These are phyloP conservation scores for Coreius guichenoti DNA, from an alignment of 2,797 vertebrate species.

Conservation along the genomic window DNA sequence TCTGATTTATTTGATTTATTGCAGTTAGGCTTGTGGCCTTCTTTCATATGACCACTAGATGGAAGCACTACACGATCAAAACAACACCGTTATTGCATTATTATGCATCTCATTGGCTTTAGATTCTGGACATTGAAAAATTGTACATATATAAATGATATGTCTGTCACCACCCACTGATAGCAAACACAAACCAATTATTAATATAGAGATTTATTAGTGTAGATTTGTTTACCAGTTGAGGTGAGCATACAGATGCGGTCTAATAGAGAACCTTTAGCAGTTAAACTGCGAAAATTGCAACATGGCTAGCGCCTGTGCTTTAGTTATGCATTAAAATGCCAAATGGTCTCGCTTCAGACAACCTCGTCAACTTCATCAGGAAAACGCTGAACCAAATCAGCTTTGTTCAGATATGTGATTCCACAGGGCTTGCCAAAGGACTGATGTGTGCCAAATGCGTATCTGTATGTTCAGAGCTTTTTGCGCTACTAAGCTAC, in stretches of 20 bases:
- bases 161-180: neutral
- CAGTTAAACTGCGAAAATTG: neutral
- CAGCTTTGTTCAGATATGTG: slow-evolving; percentile 49
- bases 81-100: neutral
- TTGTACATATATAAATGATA: no score
- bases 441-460: slow-evolving; percentile 27
- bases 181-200: neutral
- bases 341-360: neutral
- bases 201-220: neutral
- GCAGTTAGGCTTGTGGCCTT: neutral
- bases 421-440: slow-evolving; percentile 37
- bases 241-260: neutral
- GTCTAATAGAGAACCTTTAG: slow-evolving; percentile 6
- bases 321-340: slow-evolving; percentile 3
- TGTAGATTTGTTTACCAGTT: neutral
- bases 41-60: slow-evolving; percentile 19
- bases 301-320: neutral
- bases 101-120: neutral
- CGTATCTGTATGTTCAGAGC: slow-evolving; percentile 40
- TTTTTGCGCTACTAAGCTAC: slow-evolving; percentile 44
- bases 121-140: neutral
- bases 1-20: neutral
- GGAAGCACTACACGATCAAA: neutral
- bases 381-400: slow-evolving; percentile 25
- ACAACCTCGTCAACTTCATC: neutral